A percentile compares a stretch with the other conserved stretches of the same genome.
phyloP scores from a whole-genome alignment of 2,113 vertebrate genomes.

The Psittacus erithacus region DNA sequence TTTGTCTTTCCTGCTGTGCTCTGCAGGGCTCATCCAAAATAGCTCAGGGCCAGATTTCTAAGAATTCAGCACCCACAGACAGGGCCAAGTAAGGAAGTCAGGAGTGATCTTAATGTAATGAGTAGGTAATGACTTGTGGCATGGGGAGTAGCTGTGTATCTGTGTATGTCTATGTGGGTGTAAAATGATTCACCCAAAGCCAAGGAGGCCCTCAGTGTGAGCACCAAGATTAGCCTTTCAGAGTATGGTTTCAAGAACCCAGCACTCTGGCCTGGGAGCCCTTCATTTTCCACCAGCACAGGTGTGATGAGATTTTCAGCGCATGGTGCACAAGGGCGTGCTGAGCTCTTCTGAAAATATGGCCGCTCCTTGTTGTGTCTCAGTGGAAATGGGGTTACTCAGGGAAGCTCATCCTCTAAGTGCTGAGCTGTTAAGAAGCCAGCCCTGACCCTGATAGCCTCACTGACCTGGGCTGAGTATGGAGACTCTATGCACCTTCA shows the following conservation, averaged over 20 bases:
- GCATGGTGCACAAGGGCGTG: rapidly evolving
- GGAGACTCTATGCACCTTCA: neutral
- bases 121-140: slow-evolving; percentile 5
- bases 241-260: neutral
- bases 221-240: neutral
- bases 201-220: neutral
- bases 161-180: neutral
- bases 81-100: slow-evolving; percentile 16
- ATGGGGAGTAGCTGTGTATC: slow-evolving; percentile 17
- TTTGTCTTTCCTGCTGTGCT: neutral
- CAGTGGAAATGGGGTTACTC: neutral
- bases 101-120: neutral
- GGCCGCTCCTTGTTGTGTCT: neutral
- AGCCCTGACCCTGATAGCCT: neutral
- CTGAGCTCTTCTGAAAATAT: neutral
- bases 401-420: neutral
- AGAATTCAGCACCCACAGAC: slow-evolving; percentile 22
- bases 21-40: neutral
- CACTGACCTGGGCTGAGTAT: neutral
- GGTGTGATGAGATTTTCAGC: neutral
- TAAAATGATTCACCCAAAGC: slow-evolving; percentile 14
- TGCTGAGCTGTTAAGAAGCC: neutral
- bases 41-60: slow-evolving; percentile 43
- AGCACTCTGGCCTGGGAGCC: neutral
- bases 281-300: neutral